Base-by-base conservation (phyloP, 2,797 vertebrate species). In the Sebastes flavidus region DNA sequence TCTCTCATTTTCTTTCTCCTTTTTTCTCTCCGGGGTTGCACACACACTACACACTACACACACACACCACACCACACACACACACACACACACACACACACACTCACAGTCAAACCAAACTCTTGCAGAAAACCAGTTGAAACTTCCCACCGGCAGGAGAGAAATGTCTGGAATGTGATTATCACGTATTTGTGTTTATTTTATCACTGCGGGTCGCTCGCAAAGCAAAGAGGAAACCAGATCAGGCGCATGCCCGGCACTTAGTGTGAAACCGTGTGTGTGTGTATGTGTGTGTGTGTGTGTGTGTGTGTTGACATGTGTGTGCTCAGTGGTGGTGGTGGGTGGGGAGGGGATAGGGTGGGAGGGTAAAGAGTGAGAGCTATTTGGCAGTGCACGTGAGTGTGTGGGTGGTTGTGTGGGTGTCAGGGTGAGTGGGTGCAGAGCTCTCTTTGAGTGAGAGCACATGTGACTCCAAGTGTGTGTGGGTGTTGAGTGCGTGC, bases 341-440 rank as follows among this genome's bases (percentile, higher is more conserved):
- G 81, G 81, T 66, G 79, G 82, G 36, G 73, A 83, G 81, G 69
- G 83, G 78, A 75, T 54, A 38, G 87, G 81, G 87, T 76, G 83
- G 88, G 90, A 85, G 89, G 81, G 85, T 88, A 84, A 87, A 89
- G 89, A 86, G 87, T 78, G 90, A 84, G 91, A 88, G 91, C 91
- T 94, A 86, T 95, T 94, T 92, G 89, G 92, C 90, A 92, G 89
- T 87, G 91, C 92, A 92, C 89, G 92, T 93, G 93, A 93, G 92
- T 91, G 91, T 94, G 95, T 95, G 94, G 94, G 94, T 91, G 95
- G 93, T 88, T 94, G 93, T 91, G 91, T 93, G 93, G 90, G 89
- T 95, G 91, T 95, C 89, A 93, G 93, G 93, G 94, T 95, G 94
- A 93, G 91, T 93, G 93, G 92, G 95, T 94, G 95, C 92, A 93